A percentile compares a stretch with the other conserved stretches of the same genome.
phyloP scores from a whole-genome alignment of 2,888 invertebrate species.

The Sabatieria punctata region DNA sequence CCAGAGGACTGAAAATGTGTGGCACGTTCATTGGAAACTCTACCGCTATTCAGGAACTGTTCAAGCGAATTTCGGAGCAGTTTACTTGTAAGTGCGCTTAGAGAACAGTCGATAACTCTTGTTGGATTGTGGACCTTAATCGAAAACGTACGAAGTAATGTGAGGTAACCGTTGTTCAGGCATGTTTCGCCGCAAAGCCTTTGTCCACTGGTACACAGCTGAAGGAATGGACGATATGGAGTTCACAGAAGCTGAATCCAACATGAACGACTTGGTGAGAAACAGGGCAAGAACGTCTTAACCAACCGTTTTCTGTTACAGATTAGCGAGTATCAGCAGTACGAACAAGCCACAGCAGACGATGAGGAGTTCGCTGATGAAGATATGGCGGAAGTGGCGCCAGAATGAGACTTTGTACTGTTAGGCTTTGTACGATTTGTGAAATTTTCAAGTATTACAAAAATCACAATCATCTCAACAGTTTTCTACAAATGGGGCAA shows the following conservation, averaged over 20 bases:
- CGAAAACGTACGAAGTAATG: too few species aligned
- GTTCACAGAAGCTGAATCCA: constrained; percentile 86
- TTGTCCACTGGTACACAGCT: constrained; percentile 93
- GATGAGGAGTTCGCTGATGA: too few species aligned
- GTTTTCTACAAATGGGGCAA: too few species aligned
- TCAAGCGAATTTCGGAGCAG: constrained; percentile 70
- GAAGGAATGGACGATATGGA: constrained; percentile 97
- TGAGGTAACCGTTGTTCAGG: too few species aligned
- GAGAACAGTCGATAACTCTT: too few species aligned
- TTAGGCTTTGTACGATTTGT: too few species aligned
- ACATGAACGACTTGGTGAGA: constrained; percentile 57
- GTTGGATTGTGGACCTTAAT: too few species aligned
- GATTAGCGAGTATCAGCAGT: constrained; percentile 79
- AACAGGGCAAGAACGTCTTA: too few species aligned
- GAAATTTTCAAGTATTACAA: too few species aligned
- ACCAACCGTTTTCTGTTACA: neutral
- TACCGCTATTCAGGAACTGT: constrained; percentile 72
- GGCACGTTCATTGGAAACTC: constrained; percentile 83
- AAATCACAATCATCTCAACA: too few species aligned
- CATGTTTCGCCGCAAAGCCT: constrained; percentile 89
- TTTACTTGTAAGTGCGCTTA: constrained; percentile 47
- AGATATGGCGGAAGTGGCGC: too few species aligned
- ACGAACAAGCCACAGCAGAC: constrained; percentile 74
- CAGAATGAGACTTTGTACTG: too few species aligned
- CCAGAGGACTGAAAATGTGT: constrained; percentile 70